Conservation (phyloP, 2,797 vertebrate species). For the Tadarida brasiliensis region DNA sequence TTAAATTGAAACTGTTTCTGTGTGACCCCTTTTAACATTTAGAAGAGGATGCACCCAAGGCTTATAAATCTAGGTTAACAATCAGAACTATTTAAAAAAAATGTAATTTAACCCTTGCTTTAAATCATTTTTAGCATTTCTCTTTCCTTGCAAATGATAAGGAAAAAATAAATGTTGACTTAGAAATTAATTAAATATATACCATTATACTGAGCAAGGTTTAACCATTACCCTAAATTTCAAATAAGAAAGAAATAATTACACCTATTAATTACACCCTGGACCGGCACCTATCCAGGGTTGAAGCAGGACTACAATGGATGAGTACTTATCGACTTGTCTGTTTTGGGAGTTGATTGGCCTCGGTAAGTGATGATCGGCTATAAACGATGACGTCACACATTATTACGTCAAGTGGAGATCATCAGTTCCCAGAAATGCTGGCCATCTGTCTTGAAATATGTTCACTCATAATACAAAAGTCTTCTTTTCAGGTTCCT, state of each 20-base stretch:
- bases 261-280: too few relatives aligned
- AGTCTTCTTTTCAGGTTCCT: not conserved
- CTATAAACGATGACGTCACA: not conserved
- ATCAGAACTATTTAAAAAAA: conserved; percentile 63
- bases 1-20: conserved; percentile 72
- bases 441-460: conserved; percentile 60
- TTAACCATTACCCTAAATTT: conserved; percentile 26
- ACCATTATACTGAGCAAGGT: not conserved
- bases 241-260: conserved; percentile 24
- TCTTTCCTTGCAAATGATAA: conserved; percentile 64
- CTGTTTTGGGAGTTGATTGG: not conserved
- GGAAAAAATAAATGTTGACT: conserved; percentile 36
- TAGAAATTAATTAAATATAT: conserved; percentile 63
- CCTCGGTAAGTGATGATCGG: not conserved
- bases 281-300: not conserved
- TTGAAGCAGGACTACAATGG: not conserved
- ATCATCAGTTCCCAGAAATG: not conserved
- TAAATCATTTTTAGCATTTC: conserved; percentile 75
- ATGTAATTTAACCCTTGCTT: conserved; percentile 69
- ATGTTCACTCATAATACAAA: conserved; percentile 39
- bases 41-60: conserved; percentile 56
- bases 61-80: conserved; percentile 75
- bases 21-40: conserved; percentile 73
- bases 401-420: conserved; percentile 28
- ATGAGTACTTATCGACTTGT: not conserved